Base-by-base conservation (phyloP, 2,113 vertebrate genomes). In the Micronycteris hirsuta region DNA sequence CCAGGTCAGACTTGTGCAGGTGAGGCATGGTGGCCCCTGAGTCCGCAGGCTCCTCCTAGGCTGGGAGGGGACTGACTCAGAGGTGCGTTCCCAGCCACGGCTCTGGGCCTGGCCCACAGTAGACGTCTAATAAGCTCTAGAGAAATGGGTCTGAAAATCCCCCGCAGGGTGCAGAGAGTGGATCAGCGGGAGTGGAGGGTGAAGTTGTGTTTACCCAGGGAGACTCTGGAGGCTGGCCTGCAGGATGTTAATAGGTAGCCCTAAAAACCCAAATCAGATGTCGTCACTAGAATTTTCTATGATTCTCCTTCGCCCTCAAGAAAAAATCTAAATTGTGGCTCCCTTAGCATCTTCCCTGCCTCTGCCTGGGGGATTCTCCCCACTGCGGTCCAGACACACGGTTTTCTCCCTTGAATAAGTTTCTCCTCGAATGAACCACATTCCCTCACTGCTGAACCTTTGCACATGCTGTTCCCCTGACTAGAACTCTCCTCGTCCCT, bases 381-480 rank as follows among this genome's bases (percentile, higher is more conserved):
- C n/a, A 16, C 3, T 17, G 9, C 9, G 19, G 7, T 45, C 8
- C 31, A 67, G 19, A 68, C n/a, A 43, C 19, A 10, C 0, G 17
- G 20, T 3, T 65, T 84, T 81, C 38, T 70, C 80, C 65, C 70
- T 77, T 22, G 24, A 58, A 83, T 2, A 36, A 20, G 33, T 49
- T 84, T 84, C 24, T 65, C 38, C 56, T n/a, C 14, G 70, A 43
- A 36, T 1, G 7, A 22, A n/a, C 26, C 33, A 10, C 14, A n/a
- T 47, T 3, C 45, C 41, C 31, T 89, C 8, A 33, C 33, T 24
- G 15, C 84, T 41, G 52, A 81, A 68, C 65, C 65, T 97, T 71
- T 38, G 74, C 14, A 12, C 7, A 3, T 38, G 61, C 52, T 67
- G 7, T n/a, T 38, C 74, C 49, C 31, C n/a, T 89, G 41, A 26